Evolutionary conservation across 2,113 vertebrate species (phyloP).

Genomic region (Phalacrocorax brasilianus): DNA sequence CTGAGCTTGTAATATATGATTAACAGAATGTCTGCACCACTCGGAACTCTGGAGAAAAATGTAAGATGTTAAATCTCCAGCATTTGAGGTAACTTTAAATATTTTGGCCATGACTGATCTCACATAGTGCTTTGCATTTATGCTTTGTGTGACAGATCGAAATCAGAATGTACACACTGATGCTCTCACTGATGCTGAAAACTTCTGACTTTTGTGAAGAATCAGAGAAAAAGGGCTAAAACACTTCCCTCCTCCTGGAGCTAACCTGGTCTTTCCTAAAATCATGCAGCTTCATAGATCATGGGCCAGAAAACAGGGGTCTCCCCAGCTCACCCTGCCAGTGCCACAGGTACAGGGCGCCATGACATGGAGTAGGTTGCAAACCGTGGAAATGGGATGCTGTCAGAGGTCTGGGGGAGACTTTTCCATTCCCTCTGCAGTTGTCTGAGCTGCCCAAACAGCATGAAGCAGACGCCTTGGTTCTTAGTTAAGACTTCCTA

Average conservation of each 20-base stretch:
- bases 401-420: neutral
- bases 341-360: neutral
- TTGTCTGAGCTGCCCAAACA: neutral
- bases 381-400: neutral
- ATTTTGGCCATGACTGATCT: neutral
- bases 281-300: neutral
- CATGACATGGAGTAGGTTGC: rapidly evolving
- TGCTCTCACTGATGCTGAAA: neutral
- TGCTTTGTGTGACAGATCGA: neutral
- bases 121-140: neutral
- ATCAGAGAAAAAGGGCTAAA: neutral
- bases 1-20: neutral
- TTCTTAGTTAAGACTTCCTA: neutral
- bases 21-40: neutral
- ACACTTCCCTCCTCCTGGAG: neutral
- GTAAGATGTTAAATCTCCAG: neutral
- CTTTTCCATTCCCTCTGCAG: neutral
- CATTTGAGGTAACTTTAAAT: neutral
- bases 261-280: neutral
- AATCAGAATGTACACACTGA: neutral
- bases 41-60: neutral
- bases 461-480: neutral
- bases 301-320: constrained; percentile 7
- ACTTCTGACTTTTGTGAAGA: neutral
- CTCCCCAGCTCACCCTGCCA: neutral